Conservation (phyloP, 2,113 vertebrate species). For the Baryphthengus martii region DNA sequence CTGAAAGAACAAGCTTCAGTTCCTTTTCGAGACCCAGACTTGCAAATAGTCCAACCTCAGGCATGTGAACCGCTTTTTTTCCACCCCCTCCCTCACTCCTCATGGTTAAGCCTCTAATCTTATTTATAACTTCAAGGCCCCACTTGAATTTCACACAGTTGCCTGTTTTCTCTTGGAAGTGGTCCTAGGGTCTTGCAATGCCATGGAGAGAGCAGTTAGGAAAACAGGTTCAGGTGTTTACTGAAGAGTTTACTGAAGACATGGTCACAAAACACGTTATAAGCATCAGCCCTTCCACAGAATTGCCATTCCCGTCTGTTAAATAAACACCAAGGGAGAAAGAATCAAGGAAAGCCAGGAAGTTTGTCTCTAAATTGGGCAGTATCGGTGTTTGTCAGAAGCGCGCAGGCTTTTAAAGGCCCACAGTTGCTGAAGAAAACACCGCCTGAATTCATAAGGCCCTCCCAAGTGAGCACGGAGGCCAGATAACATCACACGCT, state of each 20-base stretch:
- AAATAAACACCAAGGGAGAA: neutral
- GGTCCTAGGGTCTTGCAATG: neutral
- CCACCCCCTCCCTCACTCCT: neutral
- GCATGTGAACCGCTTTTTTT: neutral
- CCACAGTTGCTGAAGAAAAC: neutral
- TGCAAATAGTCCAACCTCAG: neutral
- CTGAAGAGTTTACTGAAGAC: neutral
- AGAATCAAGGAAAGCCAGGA: neutral
- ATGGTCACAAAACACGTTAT: neutral
- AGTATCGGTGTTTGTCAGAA: neutral
- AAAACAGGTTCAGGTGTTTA: neutral
- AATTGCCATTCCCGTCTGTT: neutral
- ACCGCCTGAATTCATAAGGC: neutral
- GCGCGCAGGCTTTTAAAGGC: neutral
- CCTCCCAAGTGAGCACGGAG: neutral
- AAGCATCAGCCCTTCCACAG: neutral
- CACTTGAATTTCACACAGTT: neutral
- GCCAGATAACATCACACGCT: neutral
- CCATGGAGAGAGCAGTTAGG: neutral
- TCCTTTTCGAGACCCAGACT: neutral
- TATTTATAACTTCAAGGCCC: conserved; percentile 5
- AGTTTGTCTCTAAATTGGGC: neutral
- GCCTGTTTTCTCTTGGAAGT: neutral
- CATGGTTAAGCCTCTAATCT: conserved; percentile 30
- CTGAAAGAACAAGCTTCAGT: neutral